Percentiles rank a stretch among this genome's conserved stretches.
Evolutionary conservation across 2,888 invertebrate species (phyloP).

Genomic region (Lobophora halterata): DNA sequence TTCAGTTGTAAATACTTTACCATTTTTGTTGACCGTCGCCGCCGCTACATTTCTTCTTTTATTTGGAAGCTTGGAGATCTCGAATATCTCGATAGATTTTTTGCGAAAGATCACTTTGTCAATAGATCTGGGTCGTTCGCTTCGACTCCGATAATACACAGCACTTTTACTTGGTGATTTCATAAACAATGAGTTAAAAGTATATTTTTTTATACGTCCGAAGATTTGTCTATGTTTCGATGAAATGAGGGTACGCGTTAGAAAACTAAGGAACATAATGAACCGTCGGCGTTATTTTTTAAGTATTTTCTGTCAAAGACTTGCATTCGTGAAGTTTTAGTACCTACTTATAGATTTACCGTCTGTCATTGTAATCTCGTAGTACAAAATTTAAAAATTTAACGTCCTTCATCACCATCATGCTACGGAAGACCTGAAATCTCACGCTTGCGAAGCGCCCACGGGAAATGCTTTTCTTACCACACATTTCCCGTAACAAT

Average conservation of each 20-base stretch:
- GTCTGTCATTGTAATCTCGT: too few relatives aligned
- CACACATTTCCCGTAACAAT: conserved; percentile 28
- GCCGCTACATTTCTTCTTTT: conserved; percentile 45
- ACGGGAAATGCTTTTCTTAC: conserved; percentile 20
- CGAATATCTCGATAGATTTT: conserved; percentile 47
- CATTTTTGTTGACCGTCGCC: conserved; percentile 9
- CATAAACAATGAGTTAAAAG: conserved; percentile 38
- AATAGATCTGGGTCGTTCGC: conserved; percentile 67
- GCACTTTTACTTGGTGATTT: conserved; percentile 70
- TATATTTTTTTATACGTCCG: too few relatives aligned
- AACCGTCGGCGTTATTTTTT: too few relatives aligned
- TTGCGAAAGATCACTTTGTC: conserved; percentile 52
- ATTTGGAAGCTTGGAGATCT: conserved; percentile 49
- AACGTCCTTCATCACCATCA: background rate
- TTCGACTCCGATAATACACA: conserved; percentile 61
- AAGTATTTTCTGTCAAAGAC: too few relatives aligned
- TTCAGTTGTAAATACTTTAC: conserved; percentile 12
- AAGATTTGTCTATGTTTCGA: too few relatives aligned
- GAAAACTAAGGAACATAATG: too few relatives aligned
- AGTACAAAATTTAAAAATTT: too few relatives aligned
- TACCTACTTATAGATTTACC: too few relatives aligned
- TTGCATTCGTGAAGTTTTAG: too few relatives aligned
- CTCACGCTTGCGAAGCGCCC: conserved; percentile 4
- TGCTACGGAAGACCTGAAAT: background rate
- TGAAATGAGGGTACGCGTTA: too few relatives aligned